Conservation (phyloP, 2,797 vertebrate genomes). For the Eutrigla gurnardus region DNA sequence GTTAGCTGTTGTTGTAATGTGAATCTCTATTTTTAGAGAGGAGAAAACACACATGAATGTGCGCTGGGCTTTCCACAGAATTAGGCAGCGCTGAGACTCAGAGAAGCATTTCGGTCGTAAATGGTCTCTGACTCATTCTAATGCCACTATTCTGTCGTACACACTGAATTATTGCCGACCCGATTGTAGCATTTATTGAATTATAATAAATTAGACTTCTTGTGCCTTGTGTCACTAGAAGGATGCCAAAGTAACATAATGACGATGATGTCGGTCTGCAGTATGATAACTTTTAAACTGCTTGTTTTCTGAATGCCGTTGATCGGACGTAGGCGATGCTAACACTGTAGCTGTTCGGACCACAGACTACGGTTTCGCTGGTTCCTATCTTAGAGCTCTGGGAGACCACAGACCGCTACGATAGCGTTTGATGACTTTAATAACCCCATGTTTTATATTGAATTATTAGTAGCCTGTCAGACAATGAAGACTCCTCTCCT, state of each 20-base stretch:
- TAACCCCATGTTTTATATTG: background rate
- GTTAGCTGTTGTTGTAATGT: background rate
- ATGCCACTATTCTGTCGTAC: background rate
- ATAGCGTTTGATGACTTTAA: too few relatives aligned
- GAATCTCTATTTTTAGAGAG: background rate
- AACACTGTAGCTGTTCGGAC: too few relatives aligned
- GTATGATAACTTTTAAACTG: too few relatives aligned
- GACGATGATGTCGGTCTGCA: too few relatives aligned
- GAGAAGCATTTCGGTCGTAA: background rate
- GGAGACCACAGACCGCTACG: too few relatives aligned
- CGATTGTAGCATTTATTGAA: background rate
- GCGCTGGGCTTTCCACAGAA: background rate
- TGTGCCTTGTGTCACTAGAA: background rate
- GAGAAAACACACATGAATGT: background rate
- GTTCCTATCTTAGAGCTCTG: too few relatives aligned
- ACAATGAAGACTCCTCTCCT: too few relatives aligned
- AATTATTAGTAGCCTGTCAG: too few relatives aligned
- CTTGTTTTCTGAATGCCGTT: too few relatives aligned
- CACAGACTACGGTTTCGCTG: too few relatives aligned
- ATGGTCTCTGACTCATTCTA: background rate
- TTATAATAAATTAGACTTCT: background rate
- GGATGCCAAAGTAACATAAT: too few relatives aligned
- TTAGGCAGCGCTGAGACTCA: background rate
- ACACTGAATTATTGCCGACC: background rate
- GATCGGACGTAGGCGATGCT: too few relatives aligned